These are phyloP conservation scores for Labrus mixtus DNA, from an alignment of 2,113 vertebrate genomes.

Conservation along the genomic window DNA sequence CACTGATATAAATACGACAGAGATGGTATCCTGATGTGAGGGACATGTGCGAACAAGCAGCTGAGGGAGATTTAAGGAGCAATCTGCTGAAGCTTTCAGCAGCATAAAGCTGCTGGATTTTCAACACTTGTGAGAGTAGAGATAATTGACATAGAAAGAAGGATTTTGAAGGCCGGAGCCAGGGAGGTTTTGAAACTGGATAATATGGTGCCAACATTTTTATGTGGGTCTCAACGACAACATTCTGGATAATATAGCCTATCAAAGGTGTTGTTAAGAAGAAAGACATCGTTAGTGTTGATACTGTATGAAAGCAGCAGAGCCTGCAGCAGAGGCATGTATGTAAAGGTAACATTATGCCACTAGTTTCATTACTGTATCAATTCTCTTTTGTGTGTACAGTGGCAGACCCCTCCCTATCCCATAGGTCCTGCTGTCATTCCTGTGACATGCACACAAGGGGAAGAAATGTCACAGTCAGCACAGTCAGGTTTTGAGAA, in stretches of 20 bases:
- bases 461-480: neutral
- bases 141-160: conserved; percentile 29
- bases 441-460: neutral
- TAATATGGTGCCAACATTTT: conserved; percentile 27
- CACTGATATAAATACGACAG: too few species aligned
- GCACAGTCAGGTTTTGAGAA: too few species aligned
- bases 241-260: neutral
- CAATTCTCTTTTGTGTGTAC: neutral
- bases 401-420: neutral
- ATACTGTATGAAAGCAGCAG: neutral
- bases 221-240: conserved; percentile 6
- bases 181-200: conserved; percentile 28
- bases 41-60: too few species aligned
- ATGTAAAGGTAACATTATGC: neutral
- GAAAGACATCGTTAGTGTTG: neutral
- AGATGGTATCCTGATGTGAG: too few species aligned
- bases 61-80: too few species aligned
- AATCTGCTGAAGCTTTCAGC: conserved; percentile 23
- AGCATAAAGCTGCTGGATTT: conserved; percentile 48
- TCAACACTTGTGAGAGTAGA: conserved; percentile 15
- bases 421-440: neutral
- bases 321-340: neutral
- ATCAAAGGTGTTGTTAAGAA: neutral
- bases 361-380: neutral
- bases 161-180: conserved; percentile 24